Percentiles rank a stretch among this genome's conserved stretches.
phyloP scores from a whole-genome alignment of 2,797 vertebrate genomes.

The Podargus strigoides region DNA sequence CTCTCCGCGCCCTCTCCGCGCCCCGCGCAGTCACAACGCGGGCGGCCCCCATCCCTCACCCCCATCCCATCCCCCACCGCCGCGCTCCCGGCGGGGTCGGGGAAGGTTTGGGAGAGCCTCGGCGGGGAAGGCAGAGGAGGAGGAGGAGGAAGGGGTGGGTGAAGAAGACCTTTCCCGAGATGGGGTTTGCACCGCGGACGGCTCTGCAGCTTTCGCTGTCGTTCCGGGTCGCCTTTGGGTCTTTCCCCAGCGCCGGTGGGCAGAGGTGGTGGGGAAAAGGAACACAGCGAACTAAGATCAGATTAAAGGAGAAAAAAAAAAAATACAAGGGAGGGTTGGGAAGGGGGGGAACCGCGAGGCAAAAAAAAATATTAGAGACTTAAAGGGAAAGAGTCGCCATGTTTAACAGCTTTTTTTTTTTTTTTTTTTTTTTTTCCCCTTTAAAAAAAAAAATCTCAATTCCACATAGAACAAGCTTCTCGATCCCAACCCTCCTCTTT shows the following conservation, averaged over 20 bases:
- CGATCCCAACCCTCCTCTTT: conserved; percentile 75
- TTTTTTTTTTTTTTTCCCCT: fast-evolving
- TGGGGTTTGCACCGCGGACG: conserved; percentile 36
- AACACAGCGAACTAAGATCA: conserved; percentile 62
- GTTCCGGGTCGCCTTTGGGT: conserved; percentile 71
- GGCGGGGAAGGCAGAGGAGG: background rate
- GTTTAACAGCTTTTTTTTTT: conserved; percentile 66
- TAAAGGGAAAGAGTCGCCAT: conserved; percentile 76
- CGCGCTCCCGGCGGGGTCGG: background rate
- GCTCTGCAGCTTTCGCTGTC: conserved; percentile 59
- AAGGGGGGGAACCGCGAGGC: background rate
- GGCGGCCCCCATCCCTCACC: too few relatives aligned
- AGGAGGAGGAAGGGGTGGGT: background rate
- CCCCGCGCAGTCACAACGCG: background rate
- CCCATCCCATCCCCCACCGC: background rate
- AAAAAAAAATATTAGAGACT: conserved; percentile 62
- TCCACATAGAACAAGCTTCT: conserved; percentile 73
- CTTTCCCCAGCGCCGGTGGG: conserved; percentile 53
- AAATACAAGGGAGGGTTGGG: background rate
- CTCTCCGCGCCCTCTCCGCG: conserved; percentile 34
- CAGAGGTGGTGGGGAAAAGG: conserved; percentile 36
- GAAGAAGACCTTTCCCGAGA: conserved; percentile 52
- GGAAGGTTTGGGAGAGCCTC: conserved; percentile 16
- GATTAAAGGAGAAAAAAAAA: conserved; percentile 30
- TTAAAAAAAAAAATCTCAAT: conserved; percentile 62